Conservation (phyloP, 2,797 vertebrate species). For the Cirrhinus mrigala region DNA sequence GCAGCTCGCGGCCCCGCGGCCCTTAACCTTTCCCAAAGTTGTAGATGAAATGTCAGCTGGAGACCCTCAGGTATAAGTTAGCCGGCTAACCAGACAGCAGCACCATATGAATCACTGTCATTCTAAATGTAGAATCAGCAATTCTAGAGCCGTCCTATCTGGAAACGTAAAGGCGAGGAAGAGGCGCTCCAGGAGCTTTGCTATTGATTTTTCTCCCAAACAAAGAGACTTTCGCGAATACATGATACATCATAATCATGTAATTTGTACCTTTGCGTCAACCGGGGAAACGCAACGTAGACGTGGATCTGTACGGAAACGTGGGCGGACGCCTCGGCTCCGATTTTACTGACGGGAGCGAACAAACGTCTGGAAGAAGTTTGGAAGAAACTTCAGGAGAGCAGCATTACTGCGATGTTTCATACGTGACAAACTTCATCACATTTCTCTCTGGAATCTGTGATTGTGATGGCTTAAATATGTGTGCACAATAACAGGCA, state of each 20-base stretch:
- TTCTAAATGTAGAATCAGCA: constrained; percentile 80
- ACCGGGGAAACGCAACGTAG: constrained; percentile 72
- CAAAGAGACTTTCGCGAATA: constrained; percentile 85
- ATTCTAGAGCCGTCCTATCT: constrained; percentile 71
- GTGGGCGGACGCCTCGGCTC: background rate
- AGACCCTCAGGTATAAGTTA: constrained; percentile 72
- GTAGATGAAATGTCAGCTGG: constrained; percentile 69
- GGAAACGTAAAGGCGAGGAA: constrained; percentile 64
- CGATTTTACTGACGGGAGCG: background rate
- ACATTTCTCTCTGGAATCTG: background rate
- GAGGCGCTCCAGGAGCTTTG: constrained; percentile 68
- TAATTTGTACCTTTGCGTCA: constrained; percentile 85
- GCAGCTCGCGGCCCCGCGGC: constrained; percentile 67
- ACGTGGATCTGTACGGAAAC: constrained; percentile 68
- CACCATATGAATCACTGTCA: constrained; percentile 82
- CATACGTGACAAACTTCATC: background rate
- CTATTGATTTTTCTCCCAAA: constrained; percentile 83
- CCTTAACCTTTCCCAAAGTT: constrained; percentile 67
- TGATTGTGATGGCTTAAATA: background rate
- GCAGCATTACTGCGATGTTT: background rate
- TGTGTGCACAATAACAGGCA: background rate
- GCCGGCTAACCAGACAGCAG: constrained; percentile 64
- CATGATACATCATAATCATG: constrained; percentile 89
- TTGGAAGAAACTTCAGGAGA: constrained; percentile 11
- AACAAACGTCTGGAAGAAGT: background rate